These are phyloP conservation scores for Lasiurus cinereus DNA, from an alignment of 2,113 vertebrate species.

Conservation along the genomic window DNA sequence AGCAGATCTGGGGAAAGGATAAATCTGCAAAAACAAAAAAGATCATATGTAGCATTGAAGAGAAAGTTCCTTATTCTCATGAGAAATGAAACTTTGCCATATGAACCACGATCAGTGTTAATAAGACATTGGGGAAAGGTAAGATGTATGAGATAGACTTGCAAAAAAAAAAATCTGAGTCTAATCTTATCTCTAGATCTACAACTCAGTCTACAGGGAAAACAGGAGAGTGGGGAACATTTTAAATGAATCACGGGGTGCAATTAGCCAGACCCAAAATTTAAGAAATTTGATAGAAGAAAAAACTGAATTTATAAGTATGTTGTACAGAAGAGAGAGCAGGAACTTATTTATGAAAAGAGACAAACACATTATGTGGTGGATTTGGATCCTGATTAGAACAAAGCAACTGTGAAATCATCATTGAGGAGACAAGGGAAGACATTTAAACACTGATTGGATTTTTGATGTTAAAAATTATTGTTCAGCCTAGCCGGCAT, in stretches of 20 bases:
- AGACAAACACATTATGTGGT: background rate
- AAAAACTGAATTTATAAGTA: background rate
- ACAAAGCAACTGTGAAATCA: background rate
- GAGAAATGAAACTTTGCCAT: background rate
- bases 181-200: background rate
- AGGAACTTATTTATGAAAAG: background rate
- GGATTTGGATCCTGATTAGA: background rate
- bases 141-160: background rate
- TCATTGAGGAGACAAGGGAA: background rate
- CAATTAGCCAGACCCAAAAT: background rate
- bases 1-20: background rate
- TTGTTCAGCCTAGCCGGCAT: too few species aligned
- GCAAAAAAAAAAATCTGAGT: background rate
- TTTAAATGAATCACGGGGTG: background rate
- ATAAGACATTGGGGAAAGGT: background rate
- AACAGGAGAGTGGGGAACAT: background rate
- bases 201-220: background rate
- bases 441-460: background rate
- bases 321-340: background rate
- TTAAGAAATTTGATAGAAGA: background rate
- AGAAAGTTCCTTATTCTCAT: background rate
- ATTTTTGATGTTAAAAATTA: background rate
- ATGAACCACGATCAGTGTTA: background rate
- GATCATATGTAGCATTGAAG: background rate
- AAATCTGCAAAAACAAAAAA: background rate